These are phyloP conservation scores for Sylvietta virens DNA, from an alignment of 2,113 vertebrate species.

Conservation along the genomic window DNA sequence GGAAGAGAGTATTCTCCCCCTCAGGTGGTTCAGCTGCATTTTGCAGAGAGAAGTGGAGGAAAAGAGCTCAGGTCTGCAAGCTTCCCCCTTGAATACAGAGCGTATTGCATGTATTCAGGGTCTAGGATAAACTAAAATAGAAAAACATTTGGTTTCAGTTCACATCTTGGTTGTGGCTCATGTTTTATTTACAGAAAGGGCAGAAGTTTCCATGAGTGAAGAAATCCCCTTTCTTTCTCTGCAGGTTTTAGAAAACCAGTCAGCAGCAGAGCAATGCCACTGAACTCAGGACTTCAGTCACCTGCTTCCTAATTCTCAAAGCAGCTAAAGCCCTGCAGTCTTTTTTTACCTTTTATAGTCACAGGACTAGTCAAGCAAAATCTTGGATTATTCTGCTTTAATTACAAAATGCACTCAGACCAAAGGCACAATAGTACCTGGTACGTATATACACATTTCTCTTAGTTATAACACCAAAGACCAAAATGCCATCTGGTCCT, in stretches of 20 bases:
- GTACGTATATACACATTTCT: background rate
- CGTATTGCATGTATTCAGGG: background rate
- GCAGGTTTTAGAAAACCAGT: background rate
- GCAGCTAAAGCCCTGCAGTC: background rate
- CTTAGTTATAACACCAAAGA: background rate
- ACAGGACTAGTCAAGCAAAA: conserved; percentile 16
- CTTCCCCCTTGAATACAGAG: background rate
- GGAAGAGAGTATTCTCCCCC: background rate
- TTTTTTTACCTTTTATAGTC: conserved; percentile 31
- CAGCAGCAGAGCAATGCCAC: background rate
- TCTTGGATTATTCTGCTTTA: conserved; percentile 38
- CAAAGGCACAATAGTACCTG: background rate
- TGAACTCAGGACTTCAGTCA: background rate
- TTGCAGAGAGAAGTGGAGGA: background rate
- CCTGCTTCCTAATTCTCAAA: background rate
- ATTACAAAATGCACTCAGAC: conserved; percentile 31
- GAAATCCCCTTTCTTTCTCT: background rate
- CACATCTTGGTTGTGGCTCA: background rate
- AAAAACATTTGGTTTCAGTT: conserved; percentile 25
- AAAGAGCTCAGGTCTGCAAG: background rate
- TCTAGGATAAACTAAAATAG: background rate
- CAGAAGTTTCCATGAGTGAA: background rate
- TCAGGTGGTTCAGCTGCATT: background rate
- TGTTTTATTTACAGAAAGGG: conserved; percentile 17
- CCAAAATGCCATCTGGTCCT: background rate